Evolutionary conservation across 35 echinoderm and acorn worm genomes (phyloP).

Genomic region (Ophioderma brevispina): DNA sequence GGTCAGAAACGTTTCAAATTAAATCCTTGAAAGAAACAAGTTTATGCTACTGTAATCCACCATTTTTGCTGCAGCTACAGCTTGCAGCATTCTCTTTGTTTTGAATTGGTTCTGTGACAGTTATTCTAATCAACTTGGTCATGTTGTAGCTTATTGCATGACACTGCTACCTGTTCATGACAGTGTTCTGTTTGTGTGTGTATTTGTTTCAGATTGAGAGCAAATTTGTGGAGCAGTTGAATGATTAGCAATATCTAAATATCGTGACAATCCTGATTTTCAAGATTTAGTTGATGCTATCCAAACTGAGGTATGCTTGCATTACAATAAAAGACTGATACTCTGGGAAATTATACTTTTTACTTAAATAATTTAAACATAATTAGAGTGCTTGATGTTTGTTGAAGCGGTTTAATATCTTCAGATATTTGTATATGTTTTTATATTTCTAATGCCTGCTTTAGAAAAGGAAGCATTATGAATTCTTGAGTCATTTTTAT

Average conservation of each 20-base stretch:
- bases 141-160: too few relatives aligned
- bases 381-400: not conserved
- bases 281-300: constrained; percentile 83
- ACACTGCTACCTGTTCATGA: too few relatives aligned
- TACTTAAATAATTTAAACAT: not conserved
- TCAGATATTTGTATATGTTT: not conserved
- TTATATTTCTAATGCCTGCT: not conserved
- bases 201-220: constrained; percentile 61
- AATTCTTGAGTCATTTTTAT: not conserved
- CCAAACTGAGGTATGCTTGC: constrained; percentile 56
- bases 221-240: constrained; percentile 18
- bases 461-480: not conserved
- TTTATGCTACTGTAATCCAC: too few relatives aligned
- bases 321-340: not conserved
- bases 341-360: too few relatives aligned
- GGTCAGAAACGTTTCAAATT: too few relatives aligned
- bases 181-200: too few relatives aligned
- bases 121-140: too few relatives aligned
- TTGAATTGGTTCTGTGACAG: too few relatives aligned
- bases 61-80: too few relatives aligned
- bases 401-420: not conserved
- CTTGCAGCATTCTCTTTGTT: too few relatives aligned
- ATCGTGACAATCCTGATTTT: constrained; percentile 76
- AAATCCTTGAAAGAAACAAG: too few relatives aligned
- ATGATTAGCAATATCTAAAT: constrained; percentile 61